Evolutionary conservation across 1,140 invertebrate species (phyloP), one percentile per base, ranked within the genome.

Genomic region (Drosophila seguyi): DNA sequence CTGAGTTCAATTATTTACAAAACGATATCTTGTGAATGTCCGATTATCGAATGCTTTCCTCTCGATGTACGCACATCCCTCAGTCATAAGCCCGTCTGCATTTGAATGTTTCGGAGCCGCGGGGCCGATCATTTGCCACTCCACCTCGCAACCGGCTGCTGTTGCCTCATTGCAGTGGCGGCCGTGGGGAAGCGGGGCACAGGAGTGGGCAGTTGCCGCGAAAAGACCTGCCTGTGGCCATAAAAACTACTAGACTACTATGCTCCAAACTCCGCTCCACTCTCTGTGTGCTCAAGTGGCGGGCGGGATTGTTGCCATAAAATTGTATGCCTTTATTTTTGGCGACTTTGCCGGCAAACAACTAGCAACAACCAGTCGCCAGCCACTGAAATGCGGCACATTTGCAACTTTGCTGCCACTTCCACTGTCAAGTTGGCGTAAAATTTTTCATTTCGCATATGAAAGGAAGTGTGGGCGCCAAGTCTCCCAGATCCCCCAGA

Each of bases 401-500:
- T 88, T 85, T 85, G 82, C 83, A 85, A 84, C 81, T 85, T 81
- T 81, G 83, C 69, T 86, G 82, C 83, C 82, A 86, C 82, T 86
- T 86, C 83, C 82, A 86, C 83, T 87, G 83, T 86, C 83, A 87
- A 87, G 87, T 78, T 84, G 82, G 82, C 85, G 84, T 88, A 88
- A 88, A 88, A 88, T 88, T 88, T 88, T 77, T 88, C 83, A 88
- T 88, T 88, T 88, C 84, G 76, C 85, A 88, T 88, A 88, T 88
- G 84, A 88, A 88, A 88, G 85, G 84, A 88, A 88, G 84, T 88
- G 84, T 87, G 84, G 84, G 84, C 84, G 84, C 83, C 84, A 74
- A 68, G 68, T 79, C 60, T 45, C 42, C 47, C 47, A 74, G 72
- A 72, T 79, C 60, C 50, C 42, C 47, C 47, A 48, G 47, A 48